These are phyloP conservation scores for Nymphalis urticae DNA, from an alignment of 2,888 invertebrate genomes.

Conservation along the genomic window DNA sequence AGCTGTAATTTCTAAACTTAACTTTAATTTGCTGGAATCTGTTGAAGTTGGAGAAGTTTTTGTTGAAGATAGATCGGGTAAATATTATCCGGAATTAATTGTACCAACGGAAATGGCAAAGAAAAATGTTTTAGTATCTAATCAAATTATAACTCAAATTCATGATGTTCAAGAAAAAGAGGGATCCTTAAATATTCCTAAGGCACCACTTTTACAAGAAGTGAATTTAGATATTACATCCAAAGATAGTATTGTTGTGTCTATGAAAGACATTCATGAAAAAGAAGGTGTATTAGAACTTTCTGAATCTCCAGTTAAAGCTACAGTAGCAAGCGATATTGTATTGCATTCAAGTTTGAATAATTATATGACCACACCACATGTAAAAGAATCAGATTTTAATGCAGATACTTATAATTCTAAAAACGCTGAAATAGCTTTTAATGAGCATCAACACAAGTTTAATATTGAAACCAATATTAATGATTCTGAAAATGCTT, in stretches of 20 bases:
- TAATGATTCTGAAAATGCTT: conserved; percentile 82
- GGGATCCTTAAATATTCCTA: conserved; percentile 81
- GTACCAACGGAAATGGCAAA: conserved; percentile 89
- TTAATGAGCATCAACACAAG: conserved; percentile 83
- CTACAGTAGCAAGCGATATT: conserved; percentile 61
- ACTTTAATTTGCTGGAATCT: conserved; percentile 84
- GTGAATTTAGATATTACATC: conserved; percentile 82
- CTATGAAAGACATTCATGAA: conserved; percentile 82
- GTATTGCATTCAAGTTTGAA: conserved; percentile 78
- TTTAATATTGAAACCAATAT: conserved; percentile 81
- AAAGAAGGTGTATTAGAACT: conserved; percentile 82
- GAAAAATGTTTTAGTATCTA: conserved; percentile 84
- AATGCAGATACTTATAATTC: conserved; percentile 67
- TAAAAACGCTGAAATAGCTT: conserved; percentile 81
- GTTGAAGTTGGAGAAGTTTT: conserved; percentile 85
- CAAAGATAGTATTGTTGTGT: conserved; percentile 83
- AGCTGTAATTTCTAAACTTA: conserved; percentile 81
- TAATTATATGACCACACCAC: conserved; percentile 83
- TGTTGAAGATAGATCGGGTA: conserved; percentile 86
- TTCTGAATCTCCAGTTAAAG: conserved; percentile 54
- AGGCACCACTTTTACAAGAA: conserved; percentile 82
- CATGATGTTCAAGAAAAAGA: conserved; percentile 86
- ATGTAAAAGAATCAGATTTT: conserved; percentile 84
- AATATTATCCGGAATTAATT: conserved; percentile 89
- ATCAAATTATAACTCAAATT: conserved; percentile 84